Evolutionary conservation across 2,113 vertebrate species (phyloP).

Genomic region (Toxostoma redivivum): DNA sequence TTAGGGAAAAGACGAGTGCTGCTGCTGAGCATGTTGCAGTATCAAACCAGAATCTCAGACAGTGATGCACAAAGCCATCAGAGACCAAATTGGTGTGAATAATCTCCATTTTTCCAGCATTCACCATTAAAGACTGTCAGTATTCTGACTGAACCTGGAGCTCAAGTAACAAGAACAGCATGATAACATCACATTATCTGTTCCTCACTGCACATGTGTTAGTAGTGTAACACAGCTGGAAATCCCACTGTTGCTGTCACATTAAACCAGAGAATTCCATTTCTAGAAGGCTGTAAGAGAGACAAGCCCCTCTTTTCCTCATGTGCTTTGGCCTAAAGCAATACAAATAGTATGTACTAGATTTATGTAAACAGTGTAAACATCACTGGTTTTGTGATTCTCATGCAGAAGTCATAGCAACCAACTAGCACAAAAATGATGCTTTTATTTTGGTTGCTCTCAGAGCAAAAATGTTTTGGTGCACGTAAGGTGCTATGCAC

Average conservation of each 20-base stretch:
- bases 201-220: not conserved
- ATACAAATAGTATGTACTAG: not conserved
- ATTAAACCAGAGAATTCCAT: not conserved
- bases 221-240: not conserved
- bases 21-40: not conserved
- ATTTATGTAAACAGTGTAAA: not conserved
- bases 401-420: not conserved
- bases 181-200: not conserved
- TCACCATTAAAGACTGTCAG: not conserved
- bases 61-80: not conserved
- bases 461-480: not conserved
- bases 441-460: not conserved
- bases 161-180: not conserved
- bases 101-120: not conserved
- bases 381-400: not conserved
- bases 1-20: not conserved
- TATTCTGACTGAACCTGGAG: not conserved
- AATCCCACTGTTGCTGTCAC: not conserved
- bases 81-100: not conserved
- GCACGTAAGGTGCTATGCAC: not conserved
- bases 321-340: not conserved
- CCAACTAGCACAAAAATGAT: not conserved
- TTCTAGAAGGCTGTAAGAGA: not conserved
- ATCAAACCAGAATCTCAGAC: not conserved
- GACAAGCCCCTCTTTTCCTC: not conserved